Evolutionary conservation across 1,140 invertebrate species (phyloP).

Genomic region (Aphidius ervi): DNA sequence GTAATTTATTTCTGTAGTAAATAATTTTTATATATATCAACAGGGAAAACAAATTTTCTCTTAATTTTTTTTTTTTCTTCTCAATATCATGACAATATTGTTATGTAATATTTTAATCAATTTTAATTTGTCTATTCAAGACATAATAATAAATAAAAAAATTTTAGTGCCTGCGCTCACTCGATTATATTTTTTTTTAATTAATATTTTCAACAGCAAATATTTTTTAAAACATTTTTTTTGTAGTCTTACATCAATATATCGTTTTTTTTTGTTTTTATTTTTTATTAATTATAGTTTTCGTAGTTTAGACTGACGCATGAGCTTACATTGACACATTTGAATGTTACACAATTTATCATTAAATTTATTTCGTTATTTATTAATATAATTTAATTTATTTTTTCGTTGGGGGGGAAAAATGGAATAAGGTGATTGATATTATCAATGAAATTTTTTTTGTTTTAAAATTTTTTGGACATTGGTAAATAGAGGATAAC

Average conservation of each 20-base stretch:
- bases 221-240: slow-evolving; percentile 11
- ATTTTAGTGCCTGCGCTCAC: slow-evolving; percentile 5
- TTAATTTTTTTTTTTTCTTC: slow-evolving; percentile 6
- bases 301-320: slow-evolving; percentile 8
- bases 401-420: not conserved
- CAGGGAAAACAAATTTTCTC: slow-evolving; percentile 39
- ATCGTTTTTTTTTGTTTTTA: slow-evolving; percentile 6
- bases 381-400: slow-evolving; percentile 5
- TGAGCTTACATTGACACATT: slow-evolving; percentile 15
- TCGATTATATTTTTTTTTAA: slow-evolving; percentile 14
- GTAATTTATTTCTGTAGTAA: too few relatives aligned
- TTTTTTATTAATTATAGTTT: slow-evolving; percentile 12
- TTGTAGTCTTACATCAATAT: slow-evolving; percentile 1
- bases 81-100: too few relatives aligned
- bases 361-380: slow-evolving; percentile 2
- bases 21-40: slow-evolving; percentile 39
- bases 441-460: not conserved
- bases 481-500: not conserved
- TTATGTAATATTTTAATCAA: too few relatives aligned
- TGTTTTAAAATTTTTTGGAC: not conserved
- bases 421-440: not conserved
- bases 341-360: slow-evolving; percentile 13
- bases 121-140: too few relatives aligned
- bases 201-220: slow-evolving; percentile 15
- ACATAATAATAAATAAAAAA: not conserved